Percentiles rank a stretch among this genome's conserved stretches.
These are phyloP conservation scores for Apogon hyalosoma DNA, from an alignment of 2,797 vertebrate genomes.

Conservation along the genomic window DNA sequence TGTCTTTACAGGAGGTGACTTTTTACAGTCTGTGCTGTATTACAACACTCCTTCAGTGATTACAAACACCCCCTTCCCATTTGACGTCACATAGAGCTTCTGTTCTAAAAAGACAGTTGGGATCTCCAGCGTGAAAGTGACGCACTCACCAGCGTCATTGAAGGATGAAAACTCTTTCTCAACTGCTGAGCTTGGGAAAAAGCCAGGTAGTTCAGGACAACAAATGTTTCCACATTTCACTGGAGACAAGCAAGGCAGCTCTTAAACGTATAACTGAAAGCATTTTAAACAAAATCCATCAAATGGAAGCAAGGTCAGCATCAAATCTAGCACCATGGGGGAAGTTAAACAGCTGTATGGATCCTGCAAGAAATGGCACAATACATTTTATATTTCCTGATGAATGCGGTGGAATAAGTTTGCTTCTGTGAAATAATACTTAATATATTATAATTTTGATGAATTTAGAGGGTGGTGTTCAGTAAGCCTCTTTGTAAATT, in stretches of 20 bases:
- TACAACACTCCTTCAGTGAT: conserved; percentile 30
- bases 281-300: not conserved
- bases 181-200: conserved; percentile 67
- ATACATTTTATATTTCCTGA: conserved; percentile 17
- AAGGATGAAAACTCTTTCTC: conserved; percentile 58
- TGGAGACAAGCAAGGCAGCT: conserved; percentile 51
- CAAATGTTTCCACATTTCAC: conserved; percentile 80
- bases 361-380: not conserved
- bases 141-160: conserved; percentile 51
- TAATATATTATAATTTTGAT: conserved; percentile 2
- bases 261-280: conserved; percentile 37
- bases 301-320: conserved; percentile 14
- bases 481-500: conserved; percentile 3
- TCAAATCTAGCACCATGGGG: conserved; percentile 3
- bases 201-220: conserved; percentile 59
- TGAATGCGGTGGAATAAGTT: not conserved
- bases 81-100: conserved; percentile 50
- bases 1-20: not conserved
- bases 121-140: conserved; percentile 53
- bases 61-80: conserved; percentile 10
- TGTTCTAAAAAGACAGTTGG: conserved; percentile 40
- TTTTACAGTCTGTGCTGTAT: conserved; percentile 20
- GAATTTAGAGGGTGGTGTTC: not conserved
- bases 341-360: conserved; percentile 3
- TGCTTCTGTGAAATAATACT: not conserved